Conservation (phyloP, 2,888 invertebrate species). For the Margaritifera margaritifera region DNA sequence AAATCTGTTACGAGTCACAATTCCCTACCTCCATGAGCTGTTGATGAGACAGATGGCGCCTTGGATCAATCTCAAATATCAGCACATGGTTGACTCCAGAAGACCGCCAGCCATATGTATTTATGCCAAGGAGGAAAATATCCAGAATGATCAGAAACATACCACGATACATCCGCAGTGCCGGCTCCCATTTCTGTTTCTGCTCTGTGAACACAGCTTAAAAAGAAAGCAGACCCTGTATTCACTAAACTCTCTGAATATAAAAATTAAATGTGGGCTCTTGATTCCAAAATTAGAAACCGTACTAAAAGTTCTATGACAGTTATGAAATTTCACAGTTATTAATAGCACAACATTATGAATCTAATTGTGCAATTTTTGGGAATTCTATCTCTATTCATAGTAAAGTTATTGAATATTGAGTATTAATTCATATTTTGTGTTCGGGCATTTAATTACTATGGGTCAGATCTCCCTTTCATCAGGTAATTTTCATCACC, state of each 20-base stretch:
- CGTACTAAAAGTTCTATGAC: no score
- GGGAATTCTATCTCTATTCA: no score
- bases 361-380: no score
- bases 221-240: slow-evolving; percentile 9
- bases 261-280: background rate
- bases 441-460: no score
- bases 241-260: no score
- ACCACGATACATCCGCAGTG: slow-evolving; percentile 93
- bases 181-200: slow-evolving; percentile 76
- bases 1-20: background rate
- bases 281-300: no score
- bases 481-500: no score
- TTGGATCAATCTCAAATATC: slow-evolving; percentile 96
- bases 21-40: slow-evolving; percentile 86
- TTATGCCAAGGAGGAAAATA: slow-evolving; percentile 94
- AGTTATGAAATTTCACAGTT: no score
- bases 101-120: slow-evolving; percentile 97
- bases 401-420: no score
- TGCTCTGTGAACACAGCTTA: slow-evolving; percentile 52
- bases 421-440: no score
- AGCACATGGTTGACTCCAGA: slow-evolving; percentile 98
- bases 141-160: slow-evolving; percentile 93
- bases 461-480: no score
- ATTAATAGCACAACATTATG: no score
- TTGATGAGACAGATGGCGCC: slow-evolving; percentile 90